These are phyloP conservation scores for Cephalopachus bancanus DNA, from an alignment of 2,797 vertebrate species.

Conservation along the genomic window DNA sequence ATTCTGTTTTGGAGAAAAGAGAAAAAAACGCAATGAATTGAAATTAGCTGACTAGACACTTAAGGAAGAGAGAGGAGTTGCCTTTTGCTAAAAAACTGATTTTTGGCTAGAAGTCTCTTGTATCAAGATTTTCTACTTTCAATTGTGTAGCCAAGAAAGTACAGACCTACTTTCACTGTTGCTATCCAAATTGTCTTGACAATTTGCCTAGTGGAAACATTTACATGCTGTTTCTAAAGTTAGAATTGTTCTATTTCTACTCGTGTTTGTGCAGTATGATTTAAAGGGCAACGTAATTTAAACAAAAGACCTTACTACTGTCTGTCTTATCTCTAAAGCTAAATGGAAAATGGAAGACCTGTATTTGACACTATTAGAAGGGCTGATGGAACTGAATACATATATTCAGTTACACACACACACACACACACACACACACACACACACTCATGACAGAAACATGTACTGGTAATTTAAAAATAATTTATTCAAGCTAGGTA, in stretches of 20 bases:
- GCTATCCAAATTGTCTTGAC: background rate
- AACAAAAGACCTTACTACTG: constrained; percentile 44
- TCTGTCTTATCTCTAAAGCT: background rate
- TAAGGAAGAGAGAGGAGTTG: background rate
- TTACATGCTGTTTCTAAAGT: constrained; percentile 14
- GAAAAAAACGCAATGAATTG: constrained; percentile 14
- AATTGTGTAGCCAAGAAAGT: constrained; percentile 12
- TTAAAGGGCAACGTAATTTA: background rate
- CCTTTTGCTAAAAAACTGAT: background rate
- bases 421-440: background rate
- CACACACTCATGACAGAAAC: background rate
- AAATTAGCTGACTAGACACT: background rate
- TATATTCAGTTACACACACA: background rate
- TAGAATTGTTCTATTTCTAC: constrained; percentile 48
- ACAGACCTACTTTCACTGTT: background rate
- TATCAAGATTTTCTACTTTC: constrained; percentile 26
- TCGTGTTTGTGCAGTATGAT: background rate
- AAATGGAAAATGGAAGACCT: background rate
- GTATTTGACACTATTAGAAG: background rate
- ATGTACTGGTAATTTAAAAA: background rate
- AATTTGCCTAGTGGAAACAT: background rate
- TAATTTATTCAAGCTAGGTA: background rate
- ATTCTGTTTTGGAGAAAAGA: background rate
- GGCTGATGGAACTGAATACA: background rate
- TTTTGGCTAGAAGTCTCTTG: background rate